Base-by-base conservation (phyloP, 2,797 vertebrate genomes). In the Acrossocheilus wenchowensis region DNA sequence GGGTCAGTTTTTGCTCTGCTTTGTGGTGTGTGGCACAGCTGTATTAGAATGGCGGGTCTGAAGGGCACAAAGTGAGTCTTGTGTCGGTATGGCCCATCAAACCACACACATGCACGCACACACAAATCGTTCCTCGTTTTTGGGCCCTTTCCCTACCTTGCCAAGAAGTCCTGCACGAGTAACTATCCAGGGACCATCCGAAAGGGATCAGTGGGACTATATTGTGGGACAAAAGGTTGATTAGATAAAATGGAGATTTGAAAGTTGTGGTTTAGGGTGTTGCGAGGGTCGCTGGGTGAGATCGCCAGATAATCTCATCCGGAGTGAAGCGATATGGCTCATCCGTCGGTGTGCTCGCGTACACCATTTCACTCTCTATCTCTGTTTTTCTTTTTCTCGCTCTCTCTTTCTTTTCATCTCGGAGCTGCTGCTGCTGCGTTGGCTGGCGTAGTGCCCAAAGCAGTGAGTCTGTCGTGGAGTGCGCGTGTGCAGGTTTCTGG, bases 391-490 rank as follows among this genome's bases (percentile, higher is more conserved):
- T 80, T 78, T 87, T 72, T 64, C 75, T 88, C 80, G 48, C 48
- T 84, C 77, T 83, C 79, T 83, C 79, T 88, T 85, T 91, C 86
- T 89, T 90, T 90, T 88, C 87, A 89, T 89, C 83, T 92, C 88
- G 30, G 41, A 89, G 94, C 94, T 94, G 94, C 94, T 94, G 94
- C 94, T 95, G 94, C 95, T 94, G 92, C 91, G 80, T 93, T 89
- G 91, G 91, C 92, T 96, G 96, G 95, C 95, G 92, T 78, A 74
- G 86, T 86, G 94, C 95, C 96, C 94, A 88, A 87, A 93, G 89
- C 94, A 92, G 89, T 89, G 92, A 93, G 91, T 92, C 91, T 90
- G 89, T 91, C 86, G 77, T 86, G 87, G 84, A 89, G 87, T 90
- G 90, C 88, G 89, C 81, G 90, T 90, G 91, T 91, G 90, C 90